phyloP scores from a whole-genome alignment of 2,888 invertebrate genomes.

The Acrocera orbiculus region DNA sequence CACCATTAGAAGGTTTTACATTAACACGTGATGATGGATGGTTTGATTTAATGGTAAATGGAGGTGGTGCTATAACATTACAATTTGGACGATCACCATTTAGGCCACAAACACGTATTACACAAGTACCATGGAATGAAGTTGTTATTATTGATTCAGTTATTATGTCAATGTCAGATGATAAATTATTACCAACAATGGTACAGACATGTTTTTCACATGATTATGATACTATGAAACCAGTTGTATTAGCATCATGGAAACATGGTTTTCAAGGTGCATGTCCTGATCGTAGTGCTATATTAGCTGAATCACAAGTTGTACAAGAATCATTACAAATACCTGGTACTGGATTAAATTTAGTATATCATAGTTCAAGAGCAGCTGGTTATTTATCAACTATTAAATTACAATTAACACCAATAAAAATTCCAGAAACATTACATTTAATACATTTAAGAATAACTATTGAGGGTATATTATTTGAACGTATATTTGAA shows the following conservation, averaged over 20 bases:
- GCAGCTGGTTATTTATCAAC: constrained; percentile 87
- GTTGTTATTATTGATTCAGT: constrained; percentile 86
- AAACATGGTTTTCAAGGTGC: constrained; percentile 89
- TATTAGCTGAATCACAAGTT: constrained; percentile 80
- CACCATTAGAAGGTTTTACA: constrained; percentile 91
- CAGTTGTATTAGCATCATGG: constrained; percentile 85
- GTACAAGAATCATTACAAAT: constrained; percentile 89
- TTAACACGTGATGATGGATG: constrained; percentile 80
- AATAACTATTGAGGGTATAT: constrained; percentile 87
- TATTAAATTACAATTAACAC: constrained; percentile 78
- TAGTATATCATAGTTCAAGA: constrained; percentile 91
- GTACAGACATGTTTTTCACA: constrained; percentile 72
- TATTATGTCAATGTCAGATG: constrained; percentile 65
- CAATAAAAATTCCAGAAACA: constrained; percentile 61
- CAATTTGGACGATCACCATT: constrained; percentile 88
- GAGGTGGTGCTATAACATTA: constrained; percentile 91
- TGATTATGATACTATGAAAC: constrained; percentile 85
- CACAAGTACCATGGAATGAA: constrained; percentile 94
- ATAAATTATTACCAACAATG: constrained; percentile 44
- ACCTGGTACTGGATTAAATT: constrained; percentile 84
- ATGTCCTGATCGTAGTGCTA: constrained; percentile 82
- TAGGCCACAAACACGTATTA: constrained; percentile 69
- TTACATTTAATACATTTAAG: constrained; percentile 77
- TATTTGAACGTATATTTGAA: constrained; percentile 84
- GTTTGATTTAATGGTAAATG: constrained; percentile 98